Evolutionary conservation across 2,888 invertebrate species (phyloP).

Genomic region (Melipona beecheii): DNA sequence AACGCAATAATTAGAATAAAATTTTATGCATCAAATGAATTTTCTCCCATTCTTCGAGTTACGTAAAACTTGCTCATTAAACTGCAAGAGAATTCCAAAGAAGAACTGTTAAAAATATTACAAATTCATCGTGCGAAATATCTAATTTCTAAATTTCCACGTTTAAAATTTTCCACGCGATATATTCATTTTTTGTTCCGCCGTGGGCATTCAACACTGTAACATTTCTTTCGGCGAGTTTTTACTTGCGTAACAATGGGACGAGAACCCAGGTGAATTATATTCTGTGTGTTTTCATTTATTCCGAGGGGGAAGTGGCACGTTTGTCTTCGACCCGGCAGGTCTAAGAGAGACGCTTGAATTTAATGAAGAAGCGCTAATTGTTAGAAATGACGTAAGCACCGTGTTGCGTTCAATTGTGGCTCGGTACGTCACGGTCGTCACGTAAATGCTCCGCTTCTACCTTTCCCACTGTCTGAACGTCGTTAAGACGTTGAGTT

Average conservation of each 20-base stretch:
- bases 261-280: background rate
- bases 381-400: slow-evolving; percentile 18
- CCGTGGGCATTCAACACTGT: background rate
- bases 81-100: background rate
- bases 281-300: slow-evolving; percentile 4
- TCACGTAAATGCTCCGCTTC: slow-evolving; percentile 4
- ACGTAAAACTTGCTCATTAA: background rate
- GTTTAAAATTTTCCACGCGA: background rate
- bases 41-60: background rate
- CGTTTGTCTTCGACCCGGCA: slow-evolving; percentile 3
- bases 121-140: background rate
- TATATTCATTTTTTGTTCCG: background rate
- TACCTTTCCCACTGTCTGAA: background rate
- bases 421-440: background rate
- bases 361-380: slow-evolving; percentile 25
- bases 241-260: background rate
- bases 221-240: background rate
- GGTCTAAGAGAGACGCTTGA: slow-evolving; percentile 6
- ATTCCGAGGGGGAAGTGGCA: background rate
- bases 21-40: background rate
- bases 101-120: background rate
- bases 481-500: slow-evolving; percentile 1
- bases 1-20: too few relatives aligned
- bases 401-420: background rate
- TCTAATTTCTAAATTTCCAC: background rate